Conservation (phyloP, 2,113 vertebrate species). For the Aptenodytes patagonicus region DNA sequence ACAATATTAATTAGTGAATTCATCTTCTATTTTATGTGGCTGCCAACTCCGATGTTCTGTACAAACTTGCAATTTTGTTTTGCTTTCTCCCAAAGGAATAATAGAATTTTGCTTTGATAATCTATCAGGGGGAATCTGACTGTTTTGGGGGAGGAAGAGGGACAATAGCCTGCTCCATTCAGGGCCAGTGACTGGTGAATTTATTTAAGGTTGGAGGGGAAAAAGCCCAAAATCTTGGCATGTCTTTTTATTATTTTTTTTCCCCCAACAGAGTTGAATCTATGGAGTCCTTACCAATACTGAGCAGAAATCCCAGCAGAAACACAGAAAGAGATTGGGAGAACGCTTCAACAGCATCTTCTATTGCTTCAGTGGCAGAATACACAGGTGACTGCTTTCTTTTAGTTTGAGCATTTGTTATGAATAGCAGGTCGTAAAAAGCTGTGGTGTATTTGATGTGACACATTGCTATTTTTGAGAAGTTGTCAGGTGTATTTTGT, state of each 20-base stretch:
- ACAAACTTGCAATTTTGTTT: background rate
- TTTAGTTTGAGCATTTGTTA: background rate
- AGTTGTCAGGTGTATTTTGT: background rate
- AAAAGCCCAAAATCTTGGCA: background rate
- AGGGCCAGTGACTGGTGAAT: background rate
- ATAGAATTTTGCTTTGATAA: background rate
- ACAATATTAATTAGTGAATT: background rate
- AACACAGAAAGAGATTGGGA: slow-evolving; percentile 96
- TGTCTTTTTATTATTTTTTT: background rate
- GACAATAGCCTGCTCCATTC: background rate
- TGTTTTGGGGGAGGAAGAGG: background rate
- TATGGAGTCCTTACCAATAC: slow-evolving; percentile 85
- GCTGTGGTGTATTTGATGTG: background rate
- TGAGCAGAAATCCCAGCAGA: slow-evolving; percentile 89
- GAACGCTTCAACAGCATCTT: slow-evolving; percentile 90
- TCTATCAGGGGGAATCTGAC: background rate
- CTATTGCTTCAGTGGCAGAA: slow-evolving; percentile 91
- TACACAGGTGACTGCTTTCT: slow-evolving; percentile 81
- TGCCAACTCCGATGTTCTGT: background rate
- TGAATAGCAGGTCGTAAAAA: background rate
- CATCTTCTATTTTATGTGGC: background rate
- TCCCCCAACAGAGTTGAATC: slow-evolving; percentile 81
- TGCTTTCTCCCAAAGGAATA: background rate
- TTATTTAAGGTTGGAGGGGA: background rate
- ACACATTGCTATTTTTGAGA: background rate